phyloP scores from a whole-genome alignment of 2,888 invertebrate genomes.

The Terebella lapidaria region DNA sequence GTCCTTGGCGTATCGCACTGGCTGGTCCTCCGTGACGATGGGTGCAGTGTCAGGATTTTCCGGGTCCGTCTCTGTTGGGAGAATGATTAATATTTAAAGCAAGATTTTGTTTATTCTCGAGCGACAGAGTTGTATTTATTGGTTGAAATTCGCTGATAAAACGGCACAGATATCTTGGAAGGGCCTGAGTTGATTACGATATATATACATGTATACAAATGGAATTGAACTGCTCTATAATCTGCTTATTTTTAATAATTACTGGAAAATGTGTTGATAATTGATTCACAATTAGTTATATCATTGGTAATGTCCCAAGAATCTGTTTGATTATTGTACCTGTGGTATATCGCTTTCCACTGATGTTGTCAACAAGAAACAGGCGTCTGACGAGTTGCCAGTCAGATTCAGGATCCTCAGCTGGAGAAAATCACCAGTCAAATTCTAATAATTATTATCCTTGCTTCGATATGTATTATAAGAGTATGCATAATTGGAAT shows the following conservation, averaged over 20 bases:
- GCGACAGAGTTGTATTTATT: too few relatives aligned
- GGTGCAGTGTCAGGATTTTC: neutral
- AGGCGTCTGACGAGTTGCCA: conserved; percentile 68
- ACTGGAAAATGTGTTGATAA: neutral
- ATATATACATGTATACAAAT: too few relatives aligned
- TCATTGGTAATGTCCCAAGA: neutral
- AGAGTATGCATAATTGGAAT: too few relatives aligned
- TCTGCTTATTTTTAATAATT: too few relatives aligned
- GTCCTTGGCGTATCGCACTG: conserved; percentile 36
- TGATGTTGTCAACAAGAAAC: conserved; percentile 62
- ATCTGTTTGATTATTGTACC: neutral
- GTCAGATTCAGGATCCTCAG: conserved; percentile 41
- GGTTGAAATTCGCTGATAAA: too few relatives aligned
- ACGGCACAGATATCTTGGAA: too few relatives aligned
- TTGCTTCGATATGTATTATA: neutral
- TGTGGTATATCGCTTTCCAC: conserved; percentile 11
- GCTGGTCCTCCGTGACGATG: neutral
- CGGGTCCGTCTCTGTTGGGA: too few relatives aligned
- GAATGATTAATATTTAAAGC: too few relatives aligned
- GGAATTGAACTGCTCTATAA: too few relatives aligned
- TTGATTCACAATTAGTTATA: neutral
- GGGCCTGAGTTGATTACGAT: too few relatives aligned
- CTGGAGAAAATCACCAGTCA: neutral
- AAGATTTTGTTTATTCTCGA: too few relatives aligned
- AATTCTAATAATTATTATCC: neutral